Evolutionary conservation across 2,113 vertebrate genomes (phyloP).

Genomic region (Lophotis ruficrista): DNA sequence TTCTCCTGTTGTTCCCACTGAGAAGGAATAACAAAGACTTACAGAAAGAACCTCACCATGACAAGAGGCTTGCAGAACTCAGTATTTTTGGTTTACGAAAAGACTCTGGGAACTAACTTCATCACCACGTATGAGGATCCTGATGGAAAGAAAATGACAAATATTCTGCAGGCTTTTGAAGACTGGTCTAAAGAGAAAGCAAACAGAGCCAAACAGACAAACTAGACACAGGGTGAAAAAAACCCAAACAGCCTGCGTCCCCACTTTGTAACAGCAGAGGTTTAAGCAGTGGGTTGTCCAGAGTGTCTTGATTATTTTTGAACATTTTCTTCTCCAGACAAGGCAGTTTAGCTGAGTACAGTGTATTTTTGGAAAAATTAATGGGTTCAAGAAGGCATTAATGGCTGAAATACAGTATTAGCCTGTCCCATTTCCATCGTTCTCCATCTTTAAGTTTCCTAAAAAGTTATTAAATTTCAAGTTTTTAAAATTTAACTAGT

Average conservation of each 20-base stretch:
- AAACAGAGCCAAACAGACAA: neutral
- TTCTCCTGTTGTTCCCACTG: neutral
- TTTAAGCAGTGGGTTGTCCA: neutral
- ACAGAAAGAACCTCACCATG: neutral
- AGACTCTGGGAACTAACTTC: neutral
- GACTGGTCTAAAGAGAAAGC: neutral
- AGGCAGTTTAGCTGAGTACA: neutral
- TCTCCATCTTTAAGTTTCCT: neutral
- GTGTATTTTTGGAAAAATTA: neutral
- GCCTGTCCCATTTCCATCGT: neutral
- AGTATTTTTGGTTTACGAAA: neutral
- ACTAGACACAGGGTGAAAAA: neutral
- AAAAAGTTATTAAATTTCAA: neutral
- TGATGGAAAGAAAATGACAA: neutral
- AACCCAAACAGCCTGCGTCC: neutral
- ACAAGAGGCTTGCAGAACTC: neutral
- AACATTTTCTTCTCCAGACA: neutral
- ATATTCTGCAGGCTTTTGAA: neutral
- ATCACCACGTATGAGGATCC: neutral
- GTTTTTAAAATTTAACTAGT: neutral
- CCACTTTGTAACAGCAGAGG: neutral
- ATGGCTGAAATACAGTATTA: neutral
- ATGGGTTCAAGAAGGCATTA: neutral
- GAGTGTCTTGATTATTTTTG: neutral
- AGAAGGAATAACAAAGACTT: neutral